Conservation (phyloP, 2,888 invertebrate species). For the Odontomyia ornata region DNA sequence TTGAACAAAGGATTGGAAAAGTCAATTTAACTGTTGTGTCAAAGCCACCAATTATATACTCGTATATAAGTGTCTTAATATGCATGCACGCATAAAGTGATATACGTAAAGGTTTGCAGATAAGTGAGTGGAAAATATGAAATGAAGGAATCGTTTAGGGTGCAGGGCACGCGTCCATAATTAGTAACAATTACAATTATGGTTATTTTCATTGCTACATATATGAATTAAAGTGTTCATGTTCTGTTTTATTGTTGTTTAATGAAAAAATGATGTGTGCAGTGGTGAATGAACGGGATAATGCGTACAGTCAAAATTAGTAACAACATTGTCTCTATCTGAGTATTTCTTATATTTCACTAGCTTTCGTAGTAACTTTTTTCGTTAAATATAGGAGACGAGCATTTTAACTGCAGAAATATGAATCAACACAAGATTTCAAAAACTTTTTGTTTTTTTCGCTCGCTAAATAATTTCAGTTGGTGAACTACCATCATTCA, state of each 20-base stretch:
- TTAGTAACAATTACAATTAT: slow-evolving; percentile 42
- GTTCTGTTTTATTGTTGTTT: not conserved
- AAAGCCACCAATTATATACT: not conserved
- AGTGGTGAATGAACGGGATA: no score
- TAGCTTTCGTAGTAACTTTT: no score
- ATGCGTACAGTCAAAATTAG: no score
- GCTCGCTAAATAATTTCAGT: no score
- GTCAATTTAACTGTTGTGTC: slow-evolving; percentile 19
- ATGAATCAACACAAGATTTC: no score
- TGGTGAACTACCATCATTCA: not conserved
- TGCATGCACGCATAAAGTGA: not conserved
- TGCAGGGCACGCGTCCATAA: slow-evolving; percentile 44
- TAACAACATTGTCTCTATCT: no score
- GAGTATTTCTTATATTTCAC: no score
- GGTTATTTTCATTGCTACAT: not conserved
- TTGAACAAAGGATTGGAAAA: slow-evolving; percentile 35
- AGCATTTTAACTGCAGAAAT: no score
- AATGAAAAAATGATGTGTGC: no score
- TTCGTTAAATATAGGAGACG: no score
- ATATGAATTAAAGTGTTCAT: not conserved
- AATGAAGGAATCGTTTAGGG: not conserved
- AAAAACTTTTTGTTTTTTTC: no score
- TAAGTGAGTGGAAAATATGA: slow-evolving; percentile 39
- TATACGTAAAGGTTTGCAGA: not conserved
- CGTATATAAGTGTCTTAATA: not conserved